Evolutionary conservation across 2,113 vertebrate genomes (phyloP), one percentile per base, ranked within the genome.

Genomic region (Bufo bufo): DNA sequence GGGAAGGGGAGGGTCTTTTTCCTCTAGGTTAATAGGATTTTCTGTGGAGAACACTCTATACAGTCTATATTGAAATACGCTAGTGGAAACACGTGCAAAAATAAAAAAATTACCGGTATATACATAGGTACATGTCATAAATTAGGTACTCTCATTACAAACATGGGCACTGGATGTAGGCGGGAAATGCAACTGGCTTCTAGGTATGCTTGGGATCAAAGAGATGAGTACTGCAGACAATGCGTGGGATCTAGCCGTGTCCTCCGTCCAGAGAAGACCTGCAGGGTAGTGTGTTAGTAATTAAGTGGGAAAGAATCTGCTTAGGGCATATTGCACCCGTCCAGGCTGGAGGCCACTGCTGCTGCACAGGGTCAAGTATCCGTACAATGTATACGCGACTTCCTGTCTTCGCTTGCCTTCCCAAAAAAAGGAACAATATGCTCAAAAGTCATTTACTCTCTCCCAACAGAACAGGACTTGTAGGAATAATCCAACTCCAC

Each of bases 51-150:
- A 14, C 59, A 82, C 59, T 13, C 16, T 63, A 20, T n/a, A 82
- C 45, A 81, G 56, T 45, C 56, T 61, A 23, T 13, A n/a, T 54
- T 58, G 23, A 58, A 80, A 80, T 58, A 16, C 52, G 43, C 52
- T 80, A 80, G 58, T 81, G 56, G n/a, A 16, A 80, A 80, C 43
- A 58, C 16, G 54, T 80, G 61, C 61, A 65, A 69, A 66, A 69
- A 69, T 16, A 54, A 54, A 33, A n/a, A 54, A 49, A 50, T 33
- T 33, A 33, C 33, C 33, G 6, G 12, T 56, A 61, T 61, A 43
- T 59, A 59, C n/a, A 81, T 43, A 45, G 8, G 14, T 20, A 54
- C 23, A 58, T 13, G 14, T 33, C 3, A 52, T 20, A 52, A 77
- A 77, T 20, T 19, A 4, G 74, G 9, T 20, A 77, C 17, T 52